A percentile compares a stretch with the other conserved stretches of the same genome.
Evolutionary conservation across 2,888 invertebrate species (phyloP).

Genomic region (Sipha maydis): DNA sequence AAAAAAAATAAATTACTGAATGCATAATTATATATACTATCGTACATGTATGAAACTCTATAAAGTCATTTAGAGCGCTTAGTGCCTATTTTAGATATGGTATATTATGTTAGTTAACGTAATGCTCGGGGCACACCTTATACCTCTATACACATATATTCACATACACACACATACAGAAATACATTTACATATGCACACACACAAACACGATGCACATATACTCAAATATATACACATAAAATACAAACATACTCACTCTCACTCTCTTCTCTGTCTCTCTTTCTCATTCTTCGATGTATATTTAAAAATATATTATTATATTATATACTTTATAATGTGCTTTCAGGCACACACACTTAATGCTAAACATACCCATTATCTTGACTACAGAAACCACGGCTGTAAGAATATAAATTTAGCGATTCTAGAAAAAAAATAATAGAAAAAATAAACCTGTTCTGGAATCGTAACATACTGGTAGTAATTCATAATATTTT

Average conservation of each 20-base stretch:
- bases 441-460: background rate
- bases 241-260: background rate
- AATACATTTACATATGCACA: background rate
- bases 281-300: background rate
- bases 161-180: background rate
- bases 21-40: conserved; percentile 19
- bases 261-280: too few relatives aligned
- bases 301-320: background rate
- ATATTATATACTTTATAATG: conserved; percentile 26
- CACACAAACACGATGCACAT: background rate
- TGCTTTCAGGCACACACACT: conserved; percentile 23
- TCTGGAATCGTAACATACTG: background rate
- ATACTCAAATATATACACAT: background rate
- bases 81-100: conserved; percentile 45
- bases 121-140: conserved; percentile 18
- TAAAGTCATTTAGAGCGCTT: conserved; percentile 42
- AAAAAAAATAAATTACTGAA: conserved; percentile 37
- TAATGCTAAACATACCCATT: background rate
- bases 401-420: background rate
- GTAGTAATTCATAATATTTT: background rate
- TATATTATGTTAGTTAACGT: conserved; percentile 29
- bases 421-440: conserved; percentile 1
- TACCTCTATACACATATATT: background rate
- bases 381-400: background rate
- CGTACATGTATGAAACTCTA: conserved; percentile 19